These are phyloP conservation scores for Oryzias javanicus DNA, from an alignment of 2,113 vertebrate genomes.

Conservation along the genomic window DNA sequence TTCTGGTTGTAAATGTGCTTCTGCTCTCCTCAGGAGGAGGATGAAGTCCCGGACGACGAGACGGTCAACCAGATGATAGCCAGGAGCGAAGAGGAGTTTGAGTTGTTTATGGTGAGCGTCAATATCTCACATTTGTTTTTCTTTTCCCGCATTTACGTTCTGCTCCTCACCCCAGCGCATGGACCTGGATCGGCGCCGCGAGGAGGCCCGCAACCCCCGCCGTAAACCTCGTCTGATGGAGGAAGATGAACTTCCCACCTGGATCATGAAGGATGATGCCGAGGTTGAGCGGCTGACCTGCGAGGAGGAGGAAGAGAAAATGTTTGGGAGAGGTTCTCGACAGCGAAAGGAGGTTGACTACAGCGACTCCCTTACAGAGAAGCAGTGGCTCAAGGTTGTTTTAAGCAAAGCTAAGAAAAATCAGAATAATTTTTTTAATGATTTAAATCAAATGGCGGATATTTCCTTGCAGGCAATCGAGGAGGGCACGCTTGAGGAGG, in stretches of 20 bases:
- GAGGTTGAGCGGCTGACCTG: constrained; percentile 96
- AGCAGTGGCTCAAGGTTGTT: constrained; percentile 88
- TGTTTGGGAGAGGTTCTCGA: constrained; percentile 94
- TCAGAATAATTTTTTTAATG: too few species aligned
- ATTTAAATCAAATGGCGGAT: neutral
- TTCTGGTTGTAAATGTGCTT: constrained; percentile 48
- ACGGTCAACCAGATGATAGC: constrained; percentile 99
- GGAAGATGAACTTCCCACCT: constrained; percentile 94
- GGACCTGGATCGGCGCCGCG: constrained; percentile 93
- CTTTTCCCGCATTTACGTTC: neutral
- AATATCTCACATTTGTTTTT: constrained; percentile 1
- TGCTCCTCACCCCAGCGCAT: constrained; percentile 79
- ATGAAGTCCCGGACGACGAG: constrained; percentile 94
- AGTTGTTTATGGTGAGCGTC: constrained; percentile 79
- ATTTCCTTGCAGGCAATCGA: constrained; percentile 85
- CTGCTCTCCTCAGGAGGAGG: constrained; percentile 85
- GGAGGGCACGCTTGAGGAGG: constrained; percentile 93
- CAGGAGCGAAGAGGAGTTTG: constrained; percentile 94
- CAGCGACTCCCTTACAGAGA: constrained; percentile 95
- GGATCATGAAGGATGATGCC: constrained; percentile 98
- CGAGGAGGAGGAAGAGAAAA: constrained; percentile 96
- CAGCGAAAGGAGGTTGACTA: constrained; percentile 95
- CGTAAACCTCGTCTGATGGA: constrained; percentile 95
- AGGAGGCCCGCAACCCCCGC: constrained; percentile 93
- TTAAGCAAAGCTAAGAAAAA: neutral